These are phyloP conservation scores for Marronus borbonicus DNA, from an alignment of 2,888 invertebrate species.

Conservation along the genomic window DNA sequence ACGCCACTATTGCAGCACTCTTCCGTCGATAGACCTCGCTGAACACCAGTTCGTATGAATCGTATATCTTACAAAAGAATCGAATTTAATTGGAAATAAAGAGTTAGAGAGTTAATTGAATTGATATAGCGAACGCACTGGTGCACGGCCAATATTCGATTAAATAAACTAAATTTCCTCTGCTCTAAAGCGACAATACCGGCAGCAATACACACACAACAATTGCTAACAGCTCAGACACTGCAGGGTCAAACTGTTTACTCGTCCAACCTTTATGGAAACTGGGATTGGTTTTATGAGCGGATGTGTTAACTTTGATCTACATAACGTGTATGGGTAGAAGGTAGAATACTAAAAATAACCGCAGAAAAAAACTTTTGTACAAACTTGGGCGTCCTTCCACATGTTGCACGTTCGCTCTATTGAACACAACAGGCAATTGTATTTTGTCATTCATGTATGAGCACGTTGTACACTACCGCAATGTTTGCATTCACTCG, in stretches of 20 bases:
- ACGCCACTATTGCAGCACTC: background rate
- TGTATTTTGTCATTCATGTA: conserved; percentile 69
- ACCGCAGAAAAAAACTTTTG: conserved; percentile 63
- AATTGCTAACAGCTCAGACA: conserved; percentile 39
- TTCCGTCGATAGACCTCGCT: conserved; percentile 27
- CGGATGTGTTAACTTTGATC: conserved; percentile 66
- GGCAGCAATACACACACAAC: conserved; percentile 19
- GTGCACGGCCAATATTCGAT: conserved; percentile 63
- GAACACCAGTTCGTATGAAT: conserved; percentile 33
- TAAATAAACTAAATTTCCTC: conserved; percentile 59
- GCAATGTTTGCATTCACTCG: conserved; percentile 32
- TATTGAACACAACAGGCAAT: conserved; percentile 64
- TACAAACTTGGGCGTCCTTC: conserved; percentile 67
- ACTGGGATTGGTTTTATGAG: conserved; percentile 64
- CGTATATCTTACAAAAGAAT: conserved; percentile 38
- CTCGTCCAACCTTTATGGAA: conserved; percentile 52
- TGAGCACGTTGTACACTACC: conserved; percentile 56
- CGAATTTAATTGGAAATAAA: conserved; percentile 49
- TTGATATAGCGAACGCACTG: conserved; percentile 57
- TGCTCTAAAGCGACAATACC: conserved; percentile 28
- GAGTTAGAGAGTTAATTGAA: conserved; percentile 54
- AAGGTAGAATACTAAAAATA: conserved; percentile 47
- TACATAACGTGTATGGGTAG: conserved; percentile 56
- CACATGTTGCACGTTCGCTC: conserved; percentile 64
- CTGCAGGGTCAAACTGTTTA: conserved; percentile 43